These are phyloP conservation scores for Pogona vitticeps DNA, from an alignment of 2,113 vertebrate genomes.

Conservation along the genomic window DNA sequence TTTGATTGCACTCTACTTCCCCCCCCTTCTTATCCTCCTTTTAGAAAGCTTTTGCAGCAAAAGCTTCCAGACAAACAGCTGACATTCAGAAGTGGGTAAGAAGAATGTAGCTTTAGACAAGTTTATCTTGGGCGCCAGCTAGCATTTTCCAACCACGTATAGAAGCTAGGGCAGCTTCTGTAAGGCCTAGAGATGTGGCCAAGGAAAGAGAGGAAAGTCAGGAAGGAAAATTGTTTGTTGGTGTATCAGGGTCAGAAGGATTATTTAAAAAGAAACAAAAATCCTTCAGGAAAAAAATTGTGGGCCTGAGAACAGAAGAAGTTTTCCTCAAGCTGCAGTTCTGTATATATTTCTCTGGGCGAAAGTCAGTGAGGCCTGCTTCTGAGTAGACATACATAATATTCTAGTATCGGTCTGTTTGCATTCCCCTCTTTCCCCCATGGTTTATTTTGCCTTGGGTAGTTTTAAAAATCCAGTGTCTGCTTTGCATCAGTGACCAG, in stretches of 20 bases:
- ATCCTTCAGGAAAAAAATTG: conserved; percentile 37
- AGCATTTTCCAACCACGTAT: conserved; percentile 42
- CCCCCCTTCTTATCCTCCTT: conserved; percentile 23
- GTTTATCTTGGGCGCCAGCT: conserved; percentile 62
- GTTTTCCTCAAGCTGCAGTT: neutral
- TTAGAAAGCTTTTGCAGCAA: conserved; percentile 55
- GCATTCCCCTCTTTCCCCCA: neutral
- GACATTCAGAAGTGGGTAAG: conserved; percentile 63
- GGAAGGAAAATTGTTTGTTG: neutral
- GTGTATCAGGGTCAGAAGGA: conserved; percentile 37
- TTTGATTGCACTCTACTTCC: conserved; percentile 59
- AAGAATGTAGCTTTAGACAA: conserved; percentile 54
- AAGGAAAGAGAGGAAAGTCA: conserved; percentile 16
- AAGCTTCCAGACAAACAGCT: conserved; percentile 64
- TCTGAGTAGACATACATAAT: neutral
- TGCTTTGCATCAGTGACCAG: neutral
- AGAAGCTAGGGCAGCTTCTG: neutral
- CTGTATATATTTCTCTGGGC: no score
- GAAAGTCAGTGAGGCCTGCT: neutral
- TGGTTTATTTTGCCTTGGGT: neutral
- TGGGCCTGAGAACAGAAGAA: conserved; percentile 16
- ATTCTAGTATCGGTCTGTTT: neutral
- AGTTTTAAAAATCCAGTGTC: neutral
- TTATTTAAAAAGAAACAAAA: conserved; percentile 21
- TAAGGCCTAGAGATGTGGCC: conserved; percentile 40